Base-by-base conservation (phyloP, 2,113 vertebrate genomes). In the Addax nasomaculatus region DNA sequence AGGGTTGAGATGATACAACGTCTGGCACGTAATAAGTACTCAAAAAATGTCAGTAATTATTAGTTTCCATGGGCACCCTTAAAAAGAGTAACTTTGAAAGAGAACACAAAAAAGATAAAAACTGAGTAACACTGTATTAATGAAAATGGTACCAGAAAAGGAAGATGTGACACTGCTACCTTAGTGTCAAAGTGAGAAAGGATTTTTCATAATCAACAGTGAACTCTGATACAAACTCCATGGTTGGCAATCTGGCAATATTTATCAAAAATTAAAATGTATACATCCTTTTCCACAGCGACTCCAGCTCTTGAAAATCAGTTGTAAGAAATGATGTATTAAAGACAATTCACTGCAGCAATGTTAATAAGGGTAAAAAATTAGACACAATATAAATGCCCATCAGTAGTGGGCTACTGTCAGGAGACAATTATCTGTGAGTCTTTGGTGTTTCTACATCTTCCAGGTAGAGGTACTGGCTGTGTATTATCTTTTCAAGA, bases 61-160 rank as follows among this genome's bases (percentile, higher is more conserved):
- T 81, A 64, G 95, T 92, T 67, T 79, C 47, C 53, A 81, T 1
- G 55, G 45, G 30, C 9, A 89, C 29, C 25, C n/a, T 29, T 90
- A 19, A 51, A 96, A 94, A 92, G 19, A 86, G n/a, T 88, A 95
- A 85, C 16, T 70, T 83, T 43, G 81, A 89, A 73, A 58, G 11
- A 88, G 95, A 94, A 96, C 21, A 94, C 27, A 92, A 55, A 92
- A 73, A 70, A 51, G 30, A 58, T 81, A 67, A 67, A 88, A 53
- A 23, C 2, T 62, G 29, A 85, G 19, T 51, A 53, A 53, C 3
- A 92, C 9, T 10, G 33, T 62, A 92, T 36, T 76, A 43, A 90
- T 30, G 36, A 96, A 92, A 90, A 97, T 39, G 7, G 5, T 53
- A 85, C 21, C 36, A 80, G 57, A 57, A 85, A 94, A 79, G 16